Percentiles rank a stretch among this genome's conserved stretches.
Evolutionary conservation across 92 coral and sea anemone genomes (phyloP).

Genomic region (Zoanthus solanderi): DNA sequence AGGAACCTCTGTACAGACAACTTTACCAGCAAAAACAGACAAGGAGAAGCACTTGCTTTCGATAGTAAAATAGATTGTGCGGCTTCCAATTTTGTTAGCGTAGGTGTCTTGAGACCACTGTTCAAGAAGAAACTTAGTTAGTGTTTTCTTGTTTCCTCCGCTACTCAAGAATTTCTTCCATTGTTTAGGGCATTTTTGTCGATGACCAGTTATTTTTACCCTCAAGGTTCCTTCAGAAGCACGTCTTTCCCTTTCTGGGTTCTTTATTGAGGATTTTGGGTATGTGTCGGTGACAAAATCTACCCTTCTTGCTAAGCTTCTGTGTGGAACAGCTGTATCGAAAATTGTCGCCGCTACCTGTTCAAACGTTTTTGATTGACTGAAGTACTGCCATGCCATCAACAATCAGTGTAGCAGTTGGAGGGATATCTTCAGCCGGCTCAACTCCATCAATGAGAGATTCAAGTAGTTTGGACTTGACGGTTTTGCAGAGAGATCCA

Average conservation of each 20-base stretch:
- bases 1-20: constrained; percentile 47
- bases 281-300: constrained; percentile 73
- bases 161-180: constrained; percentile 62
- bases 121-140: constrained; percentile 55
- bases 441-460: constrained; percentile 55
- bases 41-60: constrained; percentile 52
- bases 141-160: constrained; percentile 63
- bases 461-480: constrained; percentile 67
- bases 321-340: constrained; percentile 49
- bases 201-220: constrained; percentile 60
- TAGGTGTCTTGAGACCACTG: constrained; percentile 64
- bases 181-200: constrained; percentile 66
- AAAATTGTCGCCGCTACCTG: constrained; percentile 58
- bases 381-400: constrained; percentile 73
- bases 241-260: constrained; percentile 58
- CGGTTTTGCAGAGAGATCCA: constrained; percentile 76
- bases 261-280: constrained; percentile 61
- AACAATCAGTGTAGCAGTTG: constrained; percentile 69
- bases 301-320: constrained; percentile 60
- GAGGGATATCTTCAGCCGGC: constrained; percentile 76
- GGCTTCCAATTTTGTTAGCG: constrained; percentile 55
- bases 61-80: constrained; percentile 52
- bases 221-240: constrained; percentile 50
- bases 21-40: constrained; percentile 63
- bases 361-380: constrained; percentile 54